A percentile compares a stretch with the other conserved stretches of the same genome.
Evolutionary conservation across 53 echinoderm and acorn worm species (phyloP).

Genomic region (Antedon mediterranea): DNA sequence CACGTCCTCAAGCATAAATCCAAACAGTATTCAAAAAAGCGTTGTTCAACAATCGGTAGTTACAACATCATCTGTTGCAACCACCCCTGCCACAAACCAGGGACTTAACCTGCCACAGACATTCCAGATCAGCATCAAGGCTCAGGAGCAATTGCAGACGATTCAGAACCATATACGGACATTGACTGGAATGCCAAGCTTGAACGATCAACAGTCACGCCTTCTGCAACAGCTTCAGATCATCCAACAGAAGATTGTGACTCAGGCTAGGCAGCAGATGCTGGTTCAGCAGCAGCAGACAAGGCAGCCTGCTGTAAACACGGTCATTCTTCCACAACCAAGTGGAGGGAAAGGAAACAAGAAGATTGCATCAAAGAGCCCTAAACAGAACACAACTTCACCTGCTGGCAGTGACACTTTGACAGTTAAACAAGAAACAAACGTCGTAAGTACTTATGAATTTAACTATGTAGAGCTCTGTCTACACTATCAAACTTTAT

Average conservation of each 20-base stretch:
- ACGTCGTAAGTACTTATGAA: neutral
- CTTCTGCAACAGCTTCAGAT: slow-evolving; percentile 39
- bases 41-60: neutral
- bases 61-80: neutral
- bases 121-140: slow-evolving; percentile 26
- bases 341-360: neutral
- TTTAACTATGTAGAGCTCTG: no score
- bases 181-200: slow-evolving; percentile 25
- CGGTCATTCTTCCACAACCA: neutral
- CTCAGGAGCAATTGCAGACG: slow-evolving; percentile 41
- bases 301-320: neutral
- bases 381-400: neutral
- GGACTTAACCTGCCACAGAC: neutral
- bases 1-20: neutral
- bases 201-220: slow-evolving; percentile 37
- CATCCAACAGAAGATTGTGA: slow-evolving; percentile 49
- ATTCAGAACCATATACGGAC: slow-evolving; percentile 44
- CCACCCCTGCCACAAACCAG: neutral
- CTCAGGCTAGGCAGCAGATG: slow-evolving; percentile 25
- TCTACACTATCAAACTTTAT: no score
- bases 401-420: neutral
- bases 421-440: neutral
- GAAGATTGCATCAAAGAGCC: neutral
- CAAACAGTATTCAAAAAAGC: neutral
- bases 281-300: neutral